A percentile compares a stretch with the other conserved stretches of the same genome.
These are phyloP conservation scores for Helobdella robusta DNA, from an alignment of 2,888 invertebrate species.

Conservation along the genomic window DNA sequence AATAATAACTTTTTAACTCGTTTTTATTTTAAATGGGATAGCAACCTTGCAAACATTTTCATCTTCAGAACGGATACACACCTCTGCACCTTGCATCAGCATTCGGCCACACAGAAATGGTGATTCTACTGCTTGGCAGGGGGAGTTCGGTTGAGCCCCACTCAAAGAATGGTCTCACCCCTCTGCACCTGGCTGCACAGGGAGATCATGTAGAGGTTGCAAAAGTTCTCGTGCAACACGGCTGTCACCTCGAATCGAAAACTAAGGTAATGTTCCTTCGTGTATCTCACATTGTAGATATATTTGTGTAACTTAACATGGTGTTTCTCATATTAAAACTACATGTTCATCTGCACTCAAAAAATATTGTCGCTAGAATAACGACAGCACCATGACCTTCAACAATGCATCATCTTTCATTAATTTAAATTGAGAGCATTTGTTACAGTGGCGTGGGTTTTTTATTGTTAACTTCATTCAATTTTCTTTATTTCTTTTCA, in stretches of 20 bases:
- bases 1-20: no score
- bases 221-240: constrained; percentile 19
- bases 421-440: no score
- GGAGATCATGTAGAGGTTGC: constrained; percentile 25
- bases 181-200: constrained; percentile 26
- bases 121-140: constrained; percentile 76
- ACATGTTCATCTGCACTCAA: background rate
- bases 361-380: no score
- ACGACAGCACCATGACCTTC: no score
- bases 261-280: constrained; percentile 21
- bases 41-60: no score
- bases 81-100: constrained; percentile 96
- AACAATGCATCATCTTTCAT: no score
- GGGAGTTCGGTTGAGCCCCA: constrained; percentile 42
- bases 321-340: background rate
- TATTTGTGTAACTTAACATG: background rate
- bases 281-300: background rate
- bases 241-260: constrained; percentile 13
- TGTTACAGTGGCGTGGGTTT: no score
- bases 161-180: constrained; percentile 22
- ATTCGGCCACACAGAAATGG: constrained; percentile 98
- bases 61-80: constrained; percentile 82
- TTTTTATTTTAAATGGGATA: no score
- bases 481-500: no score
- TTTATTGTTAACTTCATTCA: no score